Evolutionary conservation across 2,113 vertebrate genomes (phyloP), one percentile per base, ranked within the genome.

Genomic region (Cichladusa arquata): DNA sequence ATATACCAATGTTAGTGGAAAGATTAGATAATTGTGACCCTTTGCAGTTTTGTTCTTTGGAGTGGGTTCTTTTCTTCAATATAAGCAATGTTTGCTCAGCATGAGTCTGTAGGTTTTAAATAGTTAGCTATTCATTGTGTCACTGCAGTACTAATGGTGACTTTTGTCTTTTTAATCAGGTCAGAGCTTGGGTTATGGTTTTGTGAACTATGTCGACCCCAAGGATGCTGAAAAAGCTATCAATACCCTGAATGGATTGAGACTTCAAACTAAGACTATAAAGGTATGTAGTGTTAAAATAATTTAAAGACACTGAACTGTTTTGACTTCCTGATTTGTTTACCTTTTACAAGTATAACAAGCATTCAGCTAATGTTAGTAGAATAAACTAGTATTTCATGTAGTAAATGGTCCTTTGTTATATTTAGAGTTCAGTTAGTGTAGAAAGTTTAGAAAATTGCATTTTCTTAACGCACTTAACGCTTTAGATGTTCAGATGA

Each of bases 261-360:
- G 99, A 98, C 99, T 99, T 96, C 99, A 99, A 97, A 99, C 99
- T 95, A 99, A 99, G 98, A 99, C 99, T 95, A 99, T 99, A 97
- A 99, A 99, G 98, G 99, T 99, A 98, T 93, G 98, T 98, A 76
- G 3, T 38, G 6, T 44, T 71, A 67, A 56, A 79, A 38, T 44
- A 36, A 79, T 53, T 80, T 61, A 19, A 76, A 74, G 33, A 51
- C 74, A 70, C 8, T 5, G 7, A 86, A 62, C 2, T 62, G 9
- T 40, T 84, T 66, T 50, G 64, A 42, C 16, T 33, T 38, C 5
- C 18, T 78, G 12, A 24, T 45, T 64, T 51, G 3, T 67, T 94
- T 67, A 58, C 9, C 14, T 5, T 48, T 86, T 69, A 23, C 11
- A 53, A 40, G 9, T 81, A 10, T 57, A 58, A 28, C 8, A 48